A percentile compares a stretch with the other conserved stretches of the same genome.
phyloP scores from a whole-genome alignment of 2,888 invertebrate species.

The Exephanes ischioxanthus region DNA sequence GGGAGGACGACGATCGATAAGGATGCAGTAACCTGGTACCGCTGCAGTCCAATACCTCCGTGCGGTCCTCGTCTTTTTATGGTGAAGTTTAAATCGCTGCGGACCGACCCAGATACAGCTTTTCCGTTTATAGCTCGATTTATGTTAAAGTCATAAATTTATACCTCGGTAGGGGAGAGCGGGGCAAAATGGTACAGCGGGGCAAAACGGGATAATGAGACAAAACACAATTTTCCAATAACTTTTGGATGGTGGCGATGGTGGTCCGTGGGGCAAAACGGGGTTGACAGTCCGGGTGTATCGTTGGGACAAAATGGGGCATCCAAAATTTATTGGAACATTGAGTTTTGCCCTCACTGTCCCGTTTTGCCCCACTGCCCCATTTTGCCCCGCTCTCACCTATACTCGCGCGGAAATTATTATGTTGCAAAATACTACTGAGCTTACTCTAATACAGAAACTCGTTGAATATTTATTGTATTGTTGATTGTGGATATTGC shows the following conservation, averaged over 20 bases:
- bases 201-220: no score
- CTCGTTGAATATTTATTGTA: background rate
- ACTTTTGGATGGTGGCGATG: no score
- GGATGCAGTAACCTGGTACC: constrained; percentile 62
- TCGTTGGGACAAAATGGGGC: no score
- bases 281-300: no score
- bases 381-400: no score
- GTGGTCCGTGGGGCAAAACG: no score
- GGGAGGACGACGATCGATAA: constrained; percentile 51
- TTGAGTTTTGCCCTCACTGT: no score
- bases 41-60: constrained; percentile 70
- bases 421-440: background rate
- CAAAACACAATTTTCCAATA: no score
- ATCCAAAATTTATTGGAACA: no score
- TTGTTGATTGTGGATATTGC: background rate
- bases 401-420: background rate
- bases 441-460: background rate
- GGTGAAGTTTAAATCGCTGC: constrained; percentile 33
- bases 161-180: background rate
- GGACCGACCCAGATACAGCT: constrained; percentile 32
- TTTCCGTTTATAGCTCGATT: background rate
- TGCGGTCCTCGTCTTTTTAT: constrained; percentile 36
- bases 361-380: no score
- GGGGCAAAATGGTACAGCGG: no score
- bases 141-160: background rate